Conservation (phyloP, 2,113 vertebrate species). For the Myrmophylax atrothorax region DNA sequence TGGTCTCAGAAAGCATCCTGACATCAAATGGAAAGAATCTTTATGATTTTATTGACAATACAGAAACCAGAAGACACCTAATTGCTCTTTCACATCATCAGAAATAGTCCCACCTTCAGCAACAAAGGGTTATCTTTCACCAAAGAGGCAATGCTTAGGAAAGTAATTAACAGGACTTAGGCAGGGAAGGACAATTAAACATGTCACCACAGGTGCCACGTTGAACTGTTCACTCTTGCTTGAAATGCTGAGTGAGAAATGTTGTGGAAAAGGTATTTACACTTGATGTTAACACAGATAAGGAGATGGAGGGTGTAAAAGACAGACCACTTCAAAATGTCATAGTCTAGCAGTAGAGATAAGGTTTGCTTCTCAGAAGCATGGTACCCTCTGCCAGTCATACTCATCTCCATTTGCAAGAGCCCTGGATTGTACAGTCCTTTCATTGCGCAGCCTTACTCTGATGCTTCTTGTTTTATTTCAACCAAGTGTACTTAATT, state of each 20-base stretch:
- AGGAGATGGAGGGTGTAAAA: background rate
- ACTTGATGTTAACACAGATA: background rate
- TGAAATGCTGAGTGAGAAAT: background rate
- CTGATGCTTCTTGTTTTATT: background rate
- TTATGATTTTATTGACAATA: background rate
- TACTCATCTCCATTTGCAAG: background rate
- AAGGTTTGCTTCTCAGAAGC: background rate
- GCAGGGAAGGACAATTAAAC: background rate
- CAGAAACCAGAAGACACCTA: background rate
- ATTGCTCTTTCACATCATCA: background rate
- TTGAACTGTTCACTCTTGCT: background rate
- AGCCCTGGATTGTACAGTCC: background rate
- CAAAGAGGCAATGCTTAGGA: background rate
- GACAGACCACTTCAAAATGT: background rate
- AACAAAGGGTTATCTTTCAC: background rate
- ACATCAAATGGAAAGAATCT: background rate
- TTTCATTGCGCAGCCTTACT: background rate
- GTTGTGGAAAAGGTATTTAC: background rate
- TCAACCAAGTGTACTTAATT: background rate
- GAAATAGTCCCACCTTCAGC: background rate
- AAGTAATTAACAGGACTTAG: background rate
- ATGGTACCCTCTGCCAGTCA: background rate
- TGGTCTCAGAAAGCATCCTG: background rate
- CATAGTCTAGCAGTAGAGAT: background rate
- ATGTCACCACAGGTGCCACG: accelerated